phyloP scores from a whole-genome alignment of 2,113 vertebrate species.

The Erythrocebus patas region DNA sequence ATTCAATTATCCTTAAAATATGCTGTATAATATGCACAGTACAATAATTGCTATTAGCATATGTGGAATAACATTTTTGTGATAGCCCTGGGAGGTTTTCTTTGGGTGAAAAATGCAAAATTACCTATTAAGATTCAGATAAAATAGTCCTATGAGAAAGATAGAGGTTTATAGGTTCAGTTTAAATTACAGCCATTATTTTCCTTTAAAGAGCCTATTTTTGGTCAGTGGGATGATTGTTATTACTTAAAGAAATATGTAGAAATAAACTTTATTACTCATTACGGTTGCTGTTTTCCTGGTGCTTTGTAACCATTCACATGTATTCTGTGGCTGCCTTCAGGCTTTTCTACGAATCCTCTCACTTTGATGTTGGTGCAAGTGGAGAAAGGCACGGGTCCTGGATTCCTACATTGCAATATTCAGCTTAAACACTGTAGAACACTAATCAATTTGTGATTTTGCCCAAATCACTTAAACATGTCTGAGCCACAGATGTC shows the following conservation, averaged over 20 bases:
- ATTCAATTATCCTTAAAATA: conserved; percentile 13
- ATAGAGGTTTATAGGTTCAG: too few species aligned
- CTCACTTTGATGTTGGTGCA: neutral
- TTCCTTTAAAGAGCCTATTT: too few species aligned
- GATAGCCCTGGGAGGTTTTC: neutral
- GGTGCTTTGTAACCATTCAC: neutral
- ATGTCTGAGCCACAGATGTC: neutral
- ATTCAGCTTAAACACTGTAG: neutral
- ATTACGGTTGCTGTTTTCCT: neutral
- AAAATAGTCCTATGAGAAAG: neutral
- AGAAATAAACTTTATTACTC: neutral
- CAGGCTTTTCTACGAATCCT: neutral
- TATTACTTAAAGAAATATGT: neutral
- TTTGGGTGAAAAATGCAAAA: neutral
- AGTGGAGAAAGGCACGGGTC: accelerated
- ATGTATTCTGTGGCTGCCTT: accelerated
- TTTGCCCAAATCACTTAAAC: neutral
- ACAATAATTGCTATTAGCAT: neutral
- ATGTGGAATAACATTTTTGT: neutral
- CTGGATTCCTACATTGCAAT: neutral
- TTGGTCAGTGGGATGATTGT: neutral
- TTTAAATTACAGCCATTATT: neutral
- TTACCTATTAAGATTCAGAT: neutral
- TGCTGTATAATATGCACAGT: neutral
- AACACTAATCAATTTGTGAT: too few species aligned